Evolutionary conservation across 2,113 vertebrate genomes (phyloP), one percentile per base, ranked within the genome.

Genomic region (Zosterops borbonicus): DNA sequence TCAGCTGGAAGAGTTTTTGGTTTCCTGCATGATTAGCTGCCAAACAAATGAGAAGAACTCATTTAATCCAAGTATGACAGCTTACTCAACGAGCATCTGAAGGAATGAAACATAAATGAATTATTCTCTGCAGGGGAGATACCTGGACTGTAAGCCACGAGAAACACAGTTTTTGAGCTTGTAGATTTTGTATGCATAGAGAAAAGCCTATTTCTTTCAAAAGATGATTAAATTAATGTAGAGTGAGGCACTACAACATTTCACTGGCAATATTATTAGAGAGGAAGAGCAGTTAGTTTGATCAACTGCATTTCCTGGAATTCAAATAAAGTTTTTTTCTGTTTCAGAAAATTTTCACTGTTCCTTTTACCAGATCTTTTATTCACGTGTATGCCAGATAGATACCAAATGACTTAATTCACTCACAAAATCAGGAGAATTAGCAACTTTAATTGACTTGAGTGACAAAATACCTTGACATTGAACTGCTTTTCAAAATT

Each of bases 1-100:
- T 94, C 74, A 83, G 81, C 92, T 93, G 93, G 91, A 97, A 97
- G 90, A 92, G 92, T 41, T 97, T 94, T 95, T 85, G 60, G 49
- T 92, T 97, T 97, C 95, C 91, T 96, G 83, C 28, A 16, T 95
- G 97, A 69, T 76, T 89, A 86, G 67, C 87, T 91, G 92, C 90
- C 90, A 94, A 90, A 58, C 5, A 35, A 96, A 89, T 89, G 87
- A 93, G 77, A 95, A 91, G 83, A 94, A 89, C 76, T 11, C 42
- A 87, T 97, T 94, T 90, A 94, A 97, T 97, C 78, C 95, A 82
- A 92, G 78, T 87, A 71, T 94, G 97, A 95, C 83, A 85, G 86
- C 39, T 96, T 89, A 86, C 59, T 97, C 23, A 50, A 92, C 75
- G 94, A 89, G 59, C 67, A 55, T 92, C 70, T 94, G 71, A 84